phyloP scores from a whole-genome alignment of 2,797 vertebrate genomes.

The Nyctibius grandis region DNA sequence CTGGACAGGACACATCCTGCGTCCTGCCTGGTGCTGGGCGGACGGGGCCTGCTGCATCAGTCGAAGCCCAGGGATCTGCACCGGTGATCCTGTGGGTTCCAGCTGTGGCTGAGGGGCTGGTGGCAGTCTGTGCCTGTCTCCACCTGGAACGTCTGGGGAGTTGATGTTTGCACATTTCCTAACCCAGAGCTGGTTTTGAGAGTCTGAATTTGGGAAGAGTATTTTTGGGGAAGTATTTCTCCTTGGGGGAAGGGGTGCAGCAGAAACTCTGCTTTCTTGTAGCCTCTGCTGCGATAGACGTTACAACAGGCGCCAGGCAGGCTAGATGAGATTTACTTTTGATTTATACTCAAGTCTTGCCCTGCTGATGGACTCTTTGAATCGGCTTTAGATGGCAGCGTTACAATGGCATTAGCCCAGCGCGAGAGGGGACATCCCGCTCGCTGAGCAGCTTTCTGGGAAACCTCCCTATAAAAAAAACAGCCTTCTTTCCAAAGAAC shows the following conservation, averaged over 20 bases:
- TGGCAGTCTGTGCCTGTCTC: neutral
- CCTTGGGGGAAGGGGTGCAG: neutral
- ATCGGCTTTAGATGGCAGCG: accelerated
- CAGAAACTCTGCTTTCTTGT: neutral
- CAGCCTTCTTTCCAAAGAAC: neutral
- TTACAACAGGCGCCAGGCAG: neutral
- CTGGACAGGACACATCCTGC: neutral
- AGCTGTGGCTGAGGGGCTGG: accelerated
- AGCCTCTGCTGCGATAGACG: neutral
- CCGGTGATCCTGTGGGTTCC: neutral
- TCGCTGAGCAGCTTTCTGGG: neutral
- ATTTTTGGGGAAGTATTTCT: neutral
- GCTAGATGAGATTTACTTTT: neutral
- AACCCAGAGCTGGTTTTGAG: neutral
- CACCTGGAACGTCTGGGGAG: neutral
- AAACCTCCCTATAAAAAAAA: neutral
- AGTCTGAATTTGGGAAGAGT: neutral
- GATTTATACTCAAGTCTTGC: neutral
- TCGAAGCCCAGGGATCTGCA: neutral
- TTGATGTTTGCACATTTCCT: neutral
- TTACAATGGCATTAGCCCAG: neutral
- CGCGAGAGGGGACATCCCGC: neutral
- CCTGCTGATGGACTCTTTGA: neutral
- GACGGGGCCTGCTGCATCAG: neutral
- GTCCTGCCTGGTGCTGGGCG: neutral